phyloP scores from a whole-genome alignment of 2,888 invertebrate genomes.

The Dromius quadrimaculatus region DNA sequence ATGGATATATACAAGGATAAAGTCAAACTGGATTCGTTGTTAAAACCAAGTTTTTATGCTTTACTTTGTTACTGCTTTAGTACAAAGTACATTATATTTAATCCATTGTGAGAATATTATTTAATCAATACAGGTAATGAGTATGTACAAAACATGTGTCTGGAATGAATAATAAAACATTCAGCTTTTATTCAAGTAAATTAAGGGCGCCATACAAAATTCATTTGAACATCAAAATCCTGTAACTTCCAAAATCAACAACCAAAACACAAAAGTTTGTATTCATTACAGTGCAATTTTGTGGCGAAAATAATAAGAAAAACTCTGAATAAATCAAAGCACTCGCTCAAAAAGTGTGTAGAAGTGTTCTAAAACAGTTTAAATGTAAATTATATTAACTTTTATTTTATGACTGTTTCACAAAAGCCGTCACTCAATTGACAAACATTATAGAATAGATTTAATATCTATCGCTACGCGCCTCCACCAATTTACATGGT shows the following conservation, averaged over 20 bases:
- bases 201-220: too few species aligned
- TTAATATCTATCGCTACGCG: too few species aligned
- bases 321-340: too few species aligned
- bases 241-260: too few species aligned
- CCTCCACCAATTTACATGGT: too few species aligned
- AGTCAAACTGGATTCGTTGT: neutral
- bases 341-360: too few species aligned
- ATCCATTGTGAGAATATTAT: conserved; percentile 36
- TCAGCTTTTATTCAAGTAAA: too few species aligned
- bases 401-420: conserved; percentile 31
- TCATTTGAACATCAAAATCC: too few species aligned
- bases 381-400: conserved; percentile 32
- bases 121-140: conserved; percentile 46
- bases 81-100: conserved; percentile 3
- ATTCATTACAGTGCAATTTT: too few species aligned
- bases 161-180: conserved; percentile 37
- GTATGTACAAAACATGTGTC: conserved; percentile 33
- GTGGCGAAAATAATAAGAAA: too few species aligned
- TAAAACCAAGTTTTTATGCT: conserved; percentile 20
- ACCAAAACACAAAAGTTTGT: too few species aligned
- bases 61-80: conserved; percentile 4
- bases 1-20: conserved; percentile 1
- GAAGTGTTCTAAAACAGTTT: conserved; percentile 35
- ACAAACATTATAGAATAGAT: conserved; percentile 1
- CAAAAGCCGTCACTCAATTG: too few species aligned